Conservation (phyloP, 2,888 invertebrate species). For the Oscheius myriophilus region DNA sequence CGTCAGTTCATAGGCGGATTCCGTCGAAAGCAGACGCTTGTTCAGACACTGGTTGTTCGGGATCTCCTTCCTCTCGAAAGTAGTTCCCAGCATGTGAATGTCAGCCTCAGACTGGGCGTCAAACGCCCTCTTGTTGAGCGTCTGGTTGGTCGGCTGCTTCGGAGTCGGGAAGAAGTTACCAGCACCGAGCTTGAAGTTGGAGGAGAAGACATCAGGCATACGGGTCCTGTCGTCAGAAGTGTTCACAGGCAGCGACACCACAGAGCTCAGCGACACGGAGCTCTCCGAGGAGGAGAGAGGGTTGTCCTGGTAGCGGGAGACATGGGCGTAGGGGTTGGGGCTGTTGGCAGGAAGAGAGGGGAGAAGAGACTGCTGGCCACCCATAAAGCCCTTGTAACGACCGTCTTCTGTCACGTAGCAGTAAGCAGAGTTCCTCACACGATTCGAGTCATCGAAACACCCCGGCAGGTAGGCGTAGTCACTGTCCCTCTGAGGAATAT, state of each 20-base stretch:
- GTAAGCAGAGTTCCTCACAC: constrained; percentile 9
- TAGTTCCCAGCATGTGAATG: neutral
- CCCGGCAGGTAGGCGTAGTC: constrained; percentile 22
- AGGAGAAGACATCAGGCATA: too few species aligned
- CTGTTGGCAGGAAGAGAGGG: neutral
- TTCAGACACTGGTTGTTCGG: neutral
- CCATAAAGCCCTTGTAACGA: neutral
- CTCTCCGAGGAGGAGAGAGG: too few species aligned
- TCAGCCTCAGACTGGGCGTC: neutral
- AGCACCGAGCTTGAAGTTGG: neutral
- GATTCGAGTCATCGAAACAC: constrained; percentile 1
- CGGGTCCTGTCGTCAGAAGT: too few species aligned
- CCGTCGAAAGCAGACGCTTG: neutral
- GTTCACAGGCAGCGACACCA: too few species aligned
- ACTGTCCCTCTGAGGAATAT: neutral
- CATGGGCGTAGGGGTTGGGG: constrained; percentile 7
- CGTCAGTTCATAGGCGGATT: neutral
- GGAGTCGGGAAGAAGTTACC: neutral
- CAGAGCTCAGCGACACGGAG: too few species aligned
- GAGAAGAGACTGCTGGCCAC: neutral
- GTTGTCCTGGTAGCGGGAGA: constrained; percentile 2
- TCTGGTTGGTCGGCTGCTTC: neutral
- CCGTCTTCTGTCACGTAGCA: constrained; percentile 10
- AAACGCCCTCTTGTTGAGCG: constrained; percentile 5
- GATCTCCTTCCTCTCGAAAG: constrained; percentile 3